Percentiles rank a stretch among this genome's conserved stretches.
Conservation (phyloP, 2,797 vertebrate species). For the Luscinia megarhynchos region DNA sequence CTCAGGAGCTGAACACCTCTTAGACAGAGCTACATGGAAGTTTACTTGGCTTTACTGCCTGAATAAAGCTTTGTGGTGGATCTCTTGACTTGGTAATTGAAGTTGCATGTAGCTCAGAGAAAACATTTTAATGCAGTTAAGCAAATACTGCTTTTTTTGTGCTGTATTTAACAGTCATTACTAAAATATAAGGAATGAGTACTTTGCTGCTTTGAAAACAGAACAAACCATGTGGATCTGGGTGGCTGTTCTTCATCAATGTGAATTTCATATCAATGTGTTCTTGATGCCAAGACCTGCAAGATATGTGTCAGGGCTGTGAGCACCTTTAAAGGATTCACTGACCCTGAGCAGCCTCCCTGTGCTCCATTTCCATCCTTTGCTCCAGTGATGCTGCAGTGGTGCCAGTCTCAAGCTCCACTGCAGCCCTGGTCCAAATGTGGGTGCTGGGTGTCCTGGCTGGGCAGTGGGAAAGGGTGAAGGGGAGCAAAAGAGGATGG, state of each 20-base stretch:
- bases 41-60: conserved; percentile 7
- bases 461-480: not conserved
- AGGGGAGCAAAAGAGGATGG: not conserved
- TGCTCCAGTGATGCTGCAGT: not conserved
- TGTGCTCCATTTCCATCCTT: fast-evolving
- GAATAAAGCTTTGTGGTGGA: conserved; percentile 27
- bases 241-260: not conserved
- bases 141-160: conserved; percentile 9
- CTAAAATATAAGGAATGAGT: not conserved
- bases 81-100: conserved; percentile 21
- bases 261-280: not conserved
- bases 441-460: not conserved
- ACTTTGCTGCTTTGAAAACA: not conserved
- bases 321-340: not conserved
- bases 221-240: not conserved
- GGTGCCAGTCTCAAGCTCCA: not conserved
- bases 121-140: not conserved
- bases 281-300: not conserved
- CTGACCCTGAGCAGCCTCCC: not conserved
- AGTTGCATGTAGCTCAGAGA: not conserved
- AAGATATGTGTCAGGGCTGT: not conserved
- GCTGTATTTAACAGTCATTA: not conserved
- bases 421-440: not conserved
- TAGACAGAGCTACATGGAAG: not conserved
- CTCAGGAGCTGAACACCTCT: not conserved